Conservation (phyloP, 2,113 vertebrate species). For the Sebastes schlegelii region DNA sequence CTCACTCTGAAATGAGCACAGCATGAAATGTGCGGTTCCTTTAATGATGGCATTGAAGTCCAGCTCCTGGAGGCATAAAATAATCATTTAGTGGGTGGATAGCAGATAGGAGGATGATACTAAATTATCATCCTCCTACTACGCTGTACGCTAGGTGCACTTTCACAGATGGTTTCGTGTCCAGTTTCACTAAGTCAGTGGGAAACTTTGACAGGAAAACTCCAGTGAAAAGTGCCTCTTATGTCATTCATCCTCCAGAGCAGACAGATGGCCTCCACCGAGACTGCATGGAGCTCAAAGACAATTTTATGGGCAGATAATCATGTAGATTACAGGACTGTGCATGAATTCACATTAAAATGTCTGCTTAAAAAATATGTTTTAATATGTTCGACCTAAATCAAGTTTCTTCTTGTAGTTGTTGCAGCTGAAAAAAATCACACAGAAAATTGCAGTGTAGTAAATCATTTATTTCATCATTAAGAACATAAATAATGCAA, state of each 20-base stretch:
- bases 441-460: neutral
- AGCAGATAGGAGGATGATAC: conserved; percentile 57
- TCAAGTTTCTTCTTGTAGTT: neutral
- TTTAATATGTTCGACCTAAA: neutral
- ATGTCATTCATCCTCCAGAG: conserved; percentile 24
- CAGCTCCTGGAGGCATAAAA: conserved; percentile 58
- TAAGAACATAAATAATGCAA: conserved; percentile 13
- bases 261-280: conserved; percentile 29
- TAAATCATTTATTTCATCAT: conserved; percentile 48
- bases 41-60: conserved; percentile 54
- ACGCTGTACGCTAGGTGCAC: conserved; percentile 22
- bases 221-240: conserved; percentile 30
- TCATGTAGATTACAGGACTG: conserved; percentile 20
- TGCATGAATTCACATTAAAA: conserved; percentile 16
- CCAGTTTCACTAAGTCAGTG: conserved; percentile 38
- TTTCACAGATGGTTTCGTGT: conserved; percentile 45
- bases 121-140: conserved; percentile 66
- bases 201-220: conserved; percentile 50
- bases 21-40: conserved; percentile 52
- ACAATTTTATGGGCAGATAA: conserved; percentile 38
- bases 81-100: conserved; percentile 67
- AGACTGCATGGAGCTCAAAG: conserved; percentile 25
- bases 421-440: conserved; percentile 23
- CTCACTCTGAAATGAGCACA: conserved; percentile 53
- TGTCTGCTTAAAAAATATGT: conserved; percentile 2